These are phyloP conservation scores for Drosophila mulleri DNA, from an alignment of 2,888 invertebrate species.

Conservation along the genomic window DNA sequence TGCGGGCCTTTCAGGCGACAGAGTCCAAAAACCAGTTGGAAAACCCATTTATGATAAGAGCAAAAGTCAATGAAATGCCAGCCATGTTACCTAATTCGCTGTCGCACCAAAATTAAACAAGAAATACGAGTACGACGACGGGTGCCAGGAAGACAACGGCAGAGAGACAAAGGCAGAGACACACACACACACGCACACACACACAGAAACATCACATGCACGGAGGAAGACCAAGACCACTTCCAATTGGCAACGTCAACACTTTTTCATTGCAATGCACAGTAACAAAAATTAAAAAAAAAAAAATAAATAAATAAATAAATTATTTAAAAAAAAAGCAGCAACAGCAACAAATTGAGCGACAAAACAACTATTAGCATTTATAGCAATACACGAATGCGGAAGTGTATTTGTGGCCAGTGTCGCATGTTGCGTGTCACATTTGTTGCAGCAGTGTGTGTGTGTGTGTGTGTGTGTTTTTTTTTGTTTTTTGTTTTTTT, in stretches of 20 bases:
- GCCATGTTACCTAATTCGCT: conserved; percentile 72
- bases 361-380: conserved; percentile 36
- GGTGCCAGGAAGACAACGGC: conserved; percentile 58
- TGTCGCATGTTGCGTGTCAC: conserved; percentile 35
- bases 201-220: conserved; percentile 12
- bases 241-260: conserved; percentile 65
- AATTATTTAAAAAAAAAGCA: conserved; percentile 4
- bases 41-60: conserved; percentile 68
- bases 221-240: conserved; percentile 44
- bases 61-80: conserved; percentile 75
- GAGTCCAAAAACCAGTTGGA: conserved; percentile 62
- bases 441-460: not conserved
- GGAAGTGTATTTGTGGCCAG: conserved; percentile 30
- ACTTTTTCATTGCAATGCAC: conserved; percentile 58
- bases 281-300: conserved; percentile 50
- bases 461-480: too few species aligned
- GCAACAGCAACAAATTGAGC: not conserved
- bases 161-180: not conserved
- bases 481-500: too few species aligned
- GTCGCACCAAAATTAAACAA: conserved; percentile 58
- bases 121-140: conserved; percentile 57
- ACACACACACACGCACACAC: not conserved
- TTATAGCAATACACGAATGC: conserved; percentile 54
- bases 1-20: conserved; percentile 38
- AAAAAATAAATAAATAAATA: conserved; percentile 12